Base-by-base conservation (phyloP, 2,113 vertebrate species). In the Toxotes chatareus region DNA sequence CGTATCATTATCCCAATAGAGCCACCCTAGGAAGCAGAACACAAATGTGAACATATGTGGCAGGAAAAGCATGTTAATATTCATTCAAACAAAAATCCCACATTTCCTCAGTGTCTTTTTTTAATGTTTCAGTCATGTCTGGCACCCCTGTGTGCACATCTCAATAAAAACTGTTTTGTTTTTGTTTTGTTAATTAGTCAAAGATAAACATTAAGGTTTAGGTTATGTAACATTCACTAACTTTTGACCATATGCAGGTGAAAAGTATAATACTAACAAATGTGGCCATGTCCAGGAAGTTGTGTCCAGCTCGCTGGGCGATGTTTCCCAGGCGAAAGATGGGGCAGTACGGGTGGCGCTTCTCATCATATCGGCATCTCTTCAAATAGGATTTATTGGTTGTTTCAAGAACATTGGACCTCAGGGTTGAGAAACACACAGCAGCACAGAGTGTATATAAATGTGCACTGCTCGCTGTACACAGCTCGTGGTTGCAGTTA, bases 1-100 rank as follows among this genome's bases (percentile, higher is more conserved):
- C 96, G 90, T 5, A 99, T 97, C 89, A 96, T 89, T 87, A 99
- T 94, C 76, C 96, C 96, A 82, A 99, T 96, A 64, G 97, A 96
- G 61, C 96, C 97, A 2, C 97, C 98, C 98, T 99, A 82, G 53
- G 65, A 72, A 73, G 73, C 4, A 85, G 5, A 72, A 49, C 0
- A n/a, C 17, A 34, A 17, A 46, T 34, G 1, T 0, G 0, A 36
- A 38, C 31, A 72, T 4, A 16, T 64, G n/a, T 38, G 49, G 19
- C 47, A n/a, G 7, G 17, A 19, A 49, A 49, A n/a, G 14, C 31
- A 38, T 13, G 36, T 61, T 19, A 42, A 59, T 40, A 53, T 10
- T n/a, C 19, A 63, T 13, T 42, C 21, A 12, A 38, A 63, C 61
- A 49, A 47, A 47, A 47, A 5, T n/a, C n/a, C n/a, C n/a, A n/a